Evolutionary conservation across 2,113 vertebrate genomes (phyloP).

Genomic region (Rhinolophus ferrumequinum): DNA sequence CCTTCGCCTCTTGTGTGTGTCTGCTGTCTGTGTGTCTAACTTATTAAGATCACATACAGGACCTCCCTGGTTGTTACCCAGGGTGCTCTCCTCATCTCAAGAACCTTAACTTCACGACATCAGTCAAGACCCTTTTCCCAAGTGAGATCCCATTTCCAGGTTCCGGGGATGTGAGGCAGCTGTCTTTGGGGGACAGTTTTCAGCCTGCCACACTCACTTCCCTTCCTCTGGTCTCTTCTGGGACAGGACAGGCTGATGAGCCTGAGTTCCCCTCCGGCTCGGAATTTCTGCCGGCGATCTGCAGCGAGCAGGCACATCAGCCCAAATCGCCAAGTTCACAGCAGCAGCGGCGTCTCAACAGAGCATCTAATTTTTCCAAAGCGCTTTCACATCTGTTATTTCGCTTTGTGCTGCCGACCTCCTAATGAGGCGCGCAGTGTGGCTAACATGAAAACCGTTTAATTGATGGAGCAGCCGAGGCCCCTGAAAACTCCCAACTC

Average conservation of each 20-base stretch:
- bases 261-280: neutral
- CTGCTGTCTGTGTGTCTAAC: neutral
- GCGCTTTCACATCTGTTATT: neutral
- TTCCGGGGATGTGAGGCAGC: neutral
- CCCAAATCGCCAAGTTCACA: accelerated
- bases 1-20: neutral
- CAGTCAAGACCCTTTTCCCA: neutral
- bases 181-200: neutral
- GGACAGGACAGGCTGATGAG: neutral
- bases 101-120: neutral
- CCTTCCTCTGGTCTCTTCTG: neutral
- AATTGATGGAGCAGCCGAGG: neutral
- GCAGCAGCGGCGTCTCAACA: too few relatives aligned
- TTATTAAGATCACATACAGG: too few relatives aligned
- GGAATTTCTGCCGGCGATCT: neutral
- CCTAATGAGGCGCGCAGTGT: neutral
- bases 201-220: neutral
- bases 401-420: neutral
- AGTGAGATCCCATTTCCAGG: neutral
- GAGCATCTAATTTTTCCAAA: neutral
- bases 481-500: neutral
- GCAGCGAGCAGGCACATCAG: accelerated
- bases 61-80: neutral
- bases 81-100: neutral
- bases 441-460: neutral